Evolutionary conservation across 2,113 vertebrate genomes (phyloP).

Genomic region (Lophura nycthemera): DNA sequence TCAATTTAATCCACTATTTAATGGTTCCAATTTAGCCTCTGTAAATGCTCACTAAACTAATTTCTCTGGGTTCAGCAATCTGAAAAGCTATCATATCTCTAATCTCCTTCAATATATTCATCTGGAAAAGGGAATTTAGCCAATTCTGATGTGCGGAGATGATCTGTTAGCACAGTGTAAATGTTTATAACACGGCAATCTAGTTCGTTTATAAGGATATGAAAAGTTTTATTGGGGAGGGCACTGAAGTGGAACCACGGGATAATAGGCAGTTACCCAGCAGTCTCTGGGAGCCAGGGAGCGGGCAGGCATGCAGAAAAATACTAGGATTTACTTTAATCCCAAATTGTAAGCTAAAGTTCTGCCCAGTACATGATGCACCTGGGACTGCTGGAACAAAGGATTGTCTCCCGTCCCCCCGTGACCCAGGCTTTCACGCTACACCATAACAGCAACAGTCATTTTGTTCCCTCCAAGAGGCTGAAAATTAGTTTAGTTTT

Average conservation of each 20-base stretch:
- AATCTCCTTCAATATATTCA: conserved; percentile 99
- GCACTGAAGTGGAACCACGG: conserved; percentile 98
- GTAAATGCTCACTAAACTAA: conserved; percentile 99
- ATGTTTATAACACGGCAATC: conserved; percentile 99
- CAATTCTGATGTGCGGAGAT: conserved; percentile 99
- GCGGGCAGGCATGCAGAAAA: conserved; percentile 98
- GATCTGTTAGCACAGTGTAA: conserved; percentile 99
- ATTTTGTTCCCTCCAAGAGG: conserved; percentile 57
- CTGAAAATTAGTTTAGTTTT: conserved; percentile 38
- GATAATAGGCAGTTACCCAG: conserved; percentile 99
- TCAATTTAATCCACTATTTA: conserved; percentile 99
- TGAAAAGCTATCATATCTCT: conserved; percentile 99
- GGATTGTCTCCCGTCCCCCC: conserved; percentile 50
- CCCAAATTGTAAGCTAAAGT: conserved; percentile 85
- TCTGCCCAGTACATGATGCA: conserved; percentile 77
- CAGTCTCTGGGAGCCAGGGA: conserved; percentile 96
- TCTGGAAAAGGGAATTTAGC: conserved; percentile 99
- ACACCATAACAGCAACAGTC: conserved; percentile 66
- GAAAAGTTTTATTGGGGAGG: conserved; percentile 99
- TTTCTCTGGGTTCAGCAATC: conserved; percentile 99
- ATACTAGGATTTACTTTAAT: conserved; percentile 98
- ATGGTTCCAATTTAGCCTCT: conserved; percentile 99
- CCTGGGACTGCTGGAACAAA: conserved; percentile 79
- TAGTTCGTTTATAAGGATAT: conserved; percentile 99
- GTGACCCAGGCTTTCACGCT: conserved; percentile 29